phyloP scores from a whole-genome alignment of 2,888 invertebrate genomes.

The Cheilosia urbana region DNA sequence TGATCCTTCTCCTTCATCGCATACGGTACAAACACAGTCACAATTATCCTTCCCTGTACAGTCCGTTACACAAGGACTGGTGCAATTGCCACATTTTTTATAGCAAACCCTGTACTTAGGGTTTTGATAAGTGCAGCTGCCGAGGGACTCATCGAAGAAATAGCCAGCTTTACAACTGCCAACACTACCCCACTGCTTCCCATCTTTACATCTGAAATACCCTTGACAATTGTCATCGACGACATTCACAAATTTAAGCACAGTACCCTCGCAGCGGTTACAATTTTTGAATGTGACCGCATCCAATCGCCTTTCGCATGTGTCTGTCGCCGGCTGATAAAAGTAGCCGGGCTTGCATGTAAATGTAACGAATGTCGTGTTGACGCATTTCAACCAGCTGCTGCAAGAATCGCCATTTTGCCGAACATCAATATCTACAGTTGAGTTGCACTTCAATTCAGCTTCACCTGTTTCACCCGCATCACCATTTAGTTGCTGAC shows the following conservation, averaged over 20 bases:
- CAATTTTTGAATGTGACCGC: slow-evolving; percentile 76
- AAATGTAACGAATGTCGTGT: slow-evolving; percentile 44
- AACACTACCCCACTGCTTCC: slow-evolving; percentile 57
- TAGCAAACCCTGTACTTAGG: slow-evolving; percentile 56
- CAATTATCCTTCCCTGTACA: too few relatives aligned
- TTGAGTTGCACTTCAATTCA: slow-evolving; percentile 21
- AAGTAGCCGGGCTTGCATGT: slow-evolving; percentile 69
- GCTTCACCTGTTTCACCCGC: slow-evolving; percentile 1
- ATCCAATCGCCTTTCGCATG: slow-evolving; percentile 73
- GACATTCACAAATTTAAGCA: slow-evolving; percentile 76
- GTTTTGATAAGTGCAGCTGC: slow-evolving; percentile 66
- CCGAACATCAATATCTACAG: neutral
- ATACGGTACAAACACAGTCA: too few relatives aligned
- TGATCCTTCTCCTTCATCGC: too few relatives aligned
- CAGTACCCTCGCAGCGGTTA: slow-evolving; percentile 78
- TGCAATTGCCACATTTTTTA: neutral
- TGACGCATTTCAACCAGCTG: slow-evolving; percentile 75
- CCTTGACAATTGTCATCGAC: slow-evolving; percentile 74
- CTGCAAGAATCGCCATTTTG: slow-evolving; percentile 71
- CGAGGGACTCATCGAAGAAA: slow-evolving; percentile 77
- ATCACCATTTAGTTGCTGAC: slow-evolving; percentile 73
- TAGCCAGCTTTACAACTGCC: slow-evolving; percentile 63
- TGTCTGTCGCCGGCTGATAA: slow-evolving; percentile 71
- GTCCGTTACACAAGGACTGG: too few relatives aligned
- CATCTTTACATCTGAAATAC: slow-evolving; percentile 76